Conservation (phyloP, 1,140 invertebrate genomes). For the Mya arenaria region DNA sequence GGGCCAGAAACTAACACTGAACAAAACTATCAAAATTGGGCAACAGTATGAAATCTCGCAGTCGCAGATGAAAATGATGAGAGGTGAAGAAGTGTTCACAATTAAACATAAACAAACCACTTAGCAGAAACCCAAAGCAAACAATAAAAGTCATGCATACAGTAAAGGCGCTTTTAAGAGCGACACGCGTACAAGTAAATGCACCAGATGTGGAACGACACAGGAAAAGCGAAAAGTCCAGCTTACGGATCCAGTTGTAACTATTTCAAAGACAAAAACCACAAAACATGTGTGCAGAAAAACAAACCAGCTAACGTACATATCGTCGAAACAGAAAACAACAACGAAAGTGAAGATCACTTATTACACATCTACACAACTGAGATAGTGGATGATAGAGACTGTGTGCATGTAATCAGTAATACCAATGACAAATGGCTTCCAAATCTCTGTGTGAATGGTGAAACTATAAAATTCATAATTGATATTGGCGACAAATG, state of each 20-base stretch:
- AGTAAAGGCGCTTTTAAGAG: not conserved
- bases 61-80: slow-evolving; percentile 12
- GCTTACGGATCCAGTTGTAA: slow-evolving; percentile 38
- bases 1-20: slow-evolving; percentile 2
- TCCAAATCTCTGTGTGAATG: not conserved
- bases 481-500: slow-evolving; percentile 52
- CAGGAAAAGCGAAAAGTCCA: slow-evolving; percentile 36
- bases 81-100: slow-evolving; percentile 1
- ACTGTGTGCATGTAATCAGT: too few relatives aligned
- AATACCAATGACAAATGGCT: slow-evolving; percentile 34
- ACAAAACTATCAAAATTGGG: slow-evolving; percentile 19
- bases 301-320: not conserved
- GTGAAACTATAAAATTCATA: slow-evolving; percentile 25
- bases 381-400: not conserved
- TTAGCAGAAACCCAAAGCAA: not conserved
- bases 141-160: not conserved
- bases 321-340: not conserved
- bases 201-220: not conserved
- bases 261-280: slow-evolving; percentile 48
- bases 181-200: not conserved
- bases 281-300: slow-evolving; percentile 41
- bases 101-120: not conserved
- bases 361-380: slow-evolving; percentile 5
- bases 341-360: not conserved
- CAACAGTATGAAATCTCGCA: slow-evolving; percentile 25